A percentile compares a stretch with the other conserved stretches of the same genome.
These are phyloP conservation scores for Lottia scabra DNA, from an alignment of 2,888 invertebrate genomes.

Conservation along the genomic window DNA sequence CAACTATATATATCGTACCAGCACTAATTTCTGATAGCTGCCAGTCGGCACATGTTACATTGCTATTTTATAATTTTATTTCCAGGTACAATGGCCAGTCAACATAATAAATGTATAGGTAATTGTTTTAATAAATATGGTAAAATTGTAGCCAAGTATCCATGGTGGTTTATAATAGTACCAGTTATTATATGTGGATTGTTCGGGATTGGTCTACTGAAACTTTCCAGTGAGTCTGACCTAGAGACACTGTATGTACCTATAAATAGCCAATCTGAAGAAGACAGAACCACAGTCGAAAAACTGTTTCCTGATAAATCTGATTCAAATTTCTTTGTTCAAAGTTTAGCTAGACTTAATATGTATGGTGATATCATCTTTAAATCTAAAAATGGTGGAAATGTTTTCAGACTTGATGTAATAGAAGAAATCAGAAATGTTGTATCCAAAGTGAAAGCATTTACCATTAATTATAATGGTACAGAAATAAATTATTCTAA, in stretches of 20 bases:
- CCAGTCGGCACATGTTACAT: too few species aligned
- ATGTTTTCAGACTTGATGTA: slow-evolving; percentile 23
- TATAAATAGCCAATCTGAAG: slow-evolving; percentile 44
- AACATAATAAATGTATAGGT: too few species aligned
- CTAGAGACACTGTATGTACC: slow-evolving; percentile 49
- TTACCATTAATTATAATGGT: slow-evolving; percentile 12
- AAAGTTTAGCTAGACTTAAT: slow-evolving; percentile 26
- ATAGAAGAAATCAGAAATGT: slow-evolving; percentile 24
- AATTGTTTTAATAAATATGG: slow-evolving; percentile 36
- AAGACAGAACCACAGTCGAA: slow-evolving; percentile 34
- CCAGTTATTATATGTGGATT: slow-evolving; percentile 33
- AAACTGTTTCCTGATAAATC: slow-evolving; percentile 36
- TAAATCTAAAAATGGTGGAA: slow-evolving; percentile 17
- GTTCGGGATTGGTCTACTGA: slow-evolving; percentile 28
- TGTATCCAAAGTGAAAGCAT: slow-evolving; percentile 9
- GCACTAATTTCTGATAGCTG: too few species aligned
- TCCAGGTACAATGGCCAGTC: too few species aligned
- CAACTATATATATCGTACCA: too few species aligned
- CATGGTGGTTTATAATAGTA: slow-evolving; percentile 32
- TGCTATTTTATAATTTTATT: too few species aligned
- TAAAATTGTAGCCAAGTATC: slow-evolving; percentile 28
- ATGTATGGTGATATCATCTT: slow-evolving; percentile 32
- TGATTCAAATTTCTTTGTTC: slow-evolving; percentile 26
- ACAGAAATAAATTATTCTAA: slow-evolving; percentile 9
- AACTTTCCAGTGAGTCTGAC: slow-evolving; percentile 39